Conservation (phyloP, 2,888 invertebrate species). For the Orchesellides sinensis region DNA sequence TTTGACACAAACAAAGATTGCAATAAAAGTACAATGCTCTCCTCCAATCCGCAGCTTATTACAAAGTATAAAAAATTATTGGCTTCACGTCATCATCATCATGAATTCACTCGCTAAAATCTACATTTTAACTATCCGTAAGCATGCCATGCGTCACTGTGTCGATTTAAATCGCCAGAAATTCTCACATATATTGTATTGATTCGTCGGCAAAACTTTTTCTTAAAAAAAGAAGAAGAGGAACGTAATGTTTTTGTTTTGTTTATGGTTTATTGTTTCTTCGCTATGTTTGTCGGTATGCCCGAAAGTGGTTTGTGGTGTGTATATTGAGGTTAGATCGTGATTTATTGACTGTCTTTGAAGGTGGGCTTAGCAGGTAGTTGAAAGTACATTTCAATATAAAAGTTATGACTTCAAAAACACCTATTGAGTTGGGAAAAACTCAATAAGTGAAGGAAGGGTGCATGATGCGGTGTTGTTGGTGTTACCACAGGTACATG, state of each 20-base stretch:
- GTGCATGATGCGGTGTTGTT: neutral
- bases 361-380: slow-evolving; percentile 51
- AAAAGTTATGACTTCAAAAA: neutral
- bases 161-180: neutral
- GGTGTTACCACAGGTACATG: neutral
- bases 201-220: neutral
- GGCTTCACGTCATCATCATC: too few relatives aligned
- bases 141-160: neutral
- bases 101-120: too few relatives aligned
- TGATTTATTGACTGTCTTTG: slow-evolving; percentile 45
- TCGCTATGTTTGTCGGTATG: neutral
- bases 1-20: too few relatives aligned
- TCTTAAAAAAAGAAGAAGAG: neutral
- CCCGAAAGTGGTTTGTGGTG: slow-evolving; percentile 8
- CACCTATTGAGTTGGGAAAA: neutral
- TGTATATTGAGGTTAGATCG: slow-evolving; percentile 49
- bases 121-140: neutral
- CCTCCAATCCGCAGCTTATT: too few relatives aligned
- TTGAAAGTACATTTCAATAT: neutral
- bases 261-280: neutral
- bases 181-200: neutral
- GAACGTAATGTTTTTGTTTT: neutral
- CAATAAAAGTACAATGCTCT: too few relatives aligned
- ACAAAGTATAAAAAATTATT: too few relatives aligned
- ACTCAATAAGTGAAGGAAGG: neutral